Conservation (phyloP, 2,888 invertebrate genomes). For the Carabus problematicus region DNA sequence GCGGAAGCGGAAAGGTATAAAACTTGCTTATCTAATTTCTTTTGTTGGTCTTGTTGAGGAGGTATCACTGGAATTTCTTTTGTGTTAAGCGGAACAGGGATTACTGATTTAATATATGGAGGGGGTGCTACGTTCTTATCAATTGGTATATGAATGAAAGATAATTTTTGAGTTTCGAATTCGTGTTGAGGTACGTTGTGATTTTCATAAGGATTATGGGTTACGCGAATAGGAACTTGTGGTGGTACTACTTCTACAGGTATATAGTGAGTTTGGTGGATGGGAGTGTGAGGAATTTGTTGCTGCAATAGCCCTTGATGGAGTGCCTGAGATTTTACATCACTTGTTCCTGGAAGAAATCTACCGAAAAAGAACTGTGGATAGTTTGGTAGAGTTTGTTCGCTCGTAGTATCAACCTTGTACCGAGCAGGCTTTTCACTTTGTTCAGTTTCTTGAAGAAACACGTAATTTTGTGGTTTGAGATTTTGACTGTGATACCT, state of each 20-base stretch:
- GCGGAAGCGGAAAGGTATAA: constrained; percentile 17
- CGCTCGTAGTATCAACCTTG: constrained; percentile 4
- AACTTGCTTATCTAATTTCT: constrained; percentile 15
- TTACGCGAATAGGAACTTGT: constrained; percentile 19
- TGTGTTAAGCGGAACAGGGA: constrained; percentile 7
- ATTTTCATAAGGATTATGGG: constrained; percentile 21
- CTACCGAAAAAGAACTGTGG: constrained; percentile 33
- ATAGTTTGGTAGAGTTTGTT: constrained; percentile 23
- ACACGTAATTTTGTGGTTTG: constrained; percentile 25
- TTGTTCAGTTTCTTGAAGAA: constrained; percentile 17
- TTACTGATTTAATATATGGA: constrained; percentile 28
- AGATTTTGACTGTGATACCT: constrained; percentile 31
- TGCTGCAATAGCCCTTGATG: constrained; percentile 15
- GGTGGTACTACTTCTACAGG: constrained; percentile 40
- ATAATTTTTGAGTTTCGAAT: constrained; percentile 22
- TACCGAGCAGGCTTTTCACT: constrained; percentile 12
- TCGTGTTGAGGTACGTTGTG: constrained; percentile 25
- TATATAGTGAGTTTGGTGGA: constrained; percentile 40
- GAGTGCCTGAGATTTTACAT: constrained; percentile 21
- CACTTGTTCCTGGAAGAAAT: constrained; percentile 22
- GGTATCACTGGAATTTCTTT: constrained; percentile 24
- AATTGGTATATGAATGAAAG: constrained; percentile 38
- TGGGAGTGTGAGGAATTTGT: constrained; percentile 31
- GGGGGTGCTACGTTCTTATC: constrained; percentile 35
- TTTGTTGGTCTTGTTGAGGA: constrained; percentile 19